Base-by-base conservation (phyloP, 2,888 invertebrate genomes). In the Adineta ricciae region DNA sequence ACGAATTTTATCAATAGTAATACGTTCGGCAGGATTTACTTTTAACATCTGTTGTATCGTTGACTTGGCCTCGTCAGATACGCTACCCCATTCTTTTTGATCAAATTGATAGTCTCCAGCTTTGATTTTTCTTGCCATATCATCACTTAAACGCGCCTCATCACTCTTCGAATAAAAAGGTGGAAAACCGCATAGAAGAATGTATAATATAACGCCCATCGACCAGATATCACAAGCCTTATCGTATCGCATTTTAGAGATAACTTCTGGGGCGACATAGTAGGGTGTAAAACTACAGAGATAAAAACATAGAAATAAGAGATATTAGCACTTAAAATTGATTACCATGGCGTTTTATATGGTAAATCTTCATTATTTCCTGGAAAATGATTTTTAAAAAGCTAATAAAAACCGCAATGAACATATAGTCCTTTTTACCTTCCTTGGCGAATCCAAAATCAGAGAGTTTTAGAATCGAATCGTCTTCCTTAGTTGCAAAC, bases 391-490 rank as follows among this genome's bases (percentile, higher is more conserved):
- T n/a, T n/a, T n/a, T n/a, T n/a, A n/a, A n/a, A n/a, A n/a, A n/a
- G n/a, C n/a, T n/a, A n/a, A n/a, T n/a, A n/a, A n/a, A n/a, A n/a
- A n/a, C n/a, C n/a, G n/a, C n/a, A n/a, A n/a, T n/a, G n/a, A n/a
- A n/a, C n/a, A n/a, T n/a, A n/a, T n/a, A n/a, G n/a, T n/a, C n/a
- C n/a, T n/a, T n/a, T n/a, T n/a, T 92, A 0, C 95, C 96, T 91
- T 96, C 96, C 90, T 99, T 99, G 24, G 99, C 98, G 92, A 99
- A 99, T 16, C 99, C 99, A 91, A 99, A 99, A 92, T 99, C 99
- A 1, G 98, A 99, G 88, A 99, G 91, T 91, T 99, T 99, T 86
- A 99, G 92, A 86, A 94, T 92, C n/a, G 95, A 96, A 41, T n/a
- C 1, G 27, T 83, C 78, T 91, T 92, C 88, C 92, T 94, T 38